Evolutionary conservation across 1,140 invertebrate genomes (phyloP), one percentile per base, ranked within the genome.

Genomic region (Heterodera schachtii): DNA sequence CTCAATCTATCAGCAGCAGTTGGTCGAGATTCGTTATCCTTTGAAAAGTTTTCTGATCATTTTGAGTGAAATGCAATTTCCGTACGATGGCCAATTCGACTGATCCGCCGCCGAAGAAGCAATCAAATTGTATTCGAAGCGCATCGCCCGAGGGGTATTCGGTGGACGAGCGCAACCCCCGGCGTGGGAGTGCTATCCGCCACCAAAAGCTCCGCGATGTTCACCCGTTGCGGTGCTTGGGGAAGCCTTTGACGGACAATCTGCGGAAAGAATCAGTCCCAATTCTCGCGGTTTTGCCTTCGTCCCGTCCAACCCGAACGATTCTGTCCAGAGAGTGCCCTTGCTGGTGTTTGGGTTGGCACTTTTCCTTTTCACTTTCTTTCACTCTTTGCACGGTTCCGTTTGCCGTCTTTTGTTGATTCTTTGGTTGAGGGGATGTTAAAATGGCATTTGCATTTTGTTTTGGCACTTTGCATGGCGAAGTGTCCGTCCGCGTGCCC

Each of bases 141-240:
- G 16, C 78, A 88, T 41, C 86, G 67, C 11, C 86, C 86, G 9
- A 86, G 71, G 57, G 87, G 82, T 73, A 86, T 86, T 79, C 88
- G 87, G 70, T 86, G 86, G 3, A 86, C 85, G 19, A 86, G 73
- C 8, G 84, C 84, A 66, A 70, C 47, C 31, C 21, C 60, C 66
- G 78, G 84, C 41, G 80, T 75, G 46, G 57, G 73, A 31, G 75
- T 87, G 8, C 67, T 60, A 43, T 44, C 75, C 43, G 73, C 77
- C 41, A 82, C 80, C 21, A 67, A 73, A n/a, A 88, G 84, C 31
- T 86, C 85, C 31, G 84, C 80, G 49, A 81, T 77, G 41, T 69
- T 82, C 16, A 85, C 67, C 19, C 73, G 73, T 19, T 7, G 31
- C n/a, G 47, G 44, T 64, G 43, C 67, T 79, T 81, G 66, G n/a